Base-by-base conservation (phyloP, 2,888 invertebrate genomes). In the Rotaria magnacalcarata region DNA sequence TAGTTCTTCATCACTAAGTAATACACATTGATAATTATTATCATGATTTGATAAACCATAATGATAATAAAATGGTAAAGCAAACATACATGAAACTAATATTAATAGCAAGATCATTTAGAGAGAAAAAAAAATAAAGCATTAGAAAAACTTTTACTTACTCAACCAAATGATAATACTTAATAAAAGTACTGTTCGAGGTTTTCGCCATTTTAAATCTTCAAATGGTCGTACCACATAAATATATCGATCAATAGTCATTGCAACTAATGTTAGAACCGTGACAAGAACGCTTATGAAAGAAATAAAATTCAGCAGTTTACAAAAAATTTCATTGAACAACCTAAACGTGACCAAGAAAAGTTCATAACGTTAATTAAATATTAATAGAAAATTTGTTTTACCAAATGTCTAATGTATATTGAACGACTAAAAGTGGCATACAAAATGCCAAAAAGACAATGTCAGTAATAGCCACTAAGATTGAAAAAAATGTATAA, bases 241-340 rank as follows among this genome's bases (percentile, higher is more conserved):
- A 75, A 85, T 85, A 41, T 85, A 86, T 80, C 86, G 52, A 84
- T 86, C 85, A 50, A 86, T 85, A 16, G 86, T 86, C 86, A 86
- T 86, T 27, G 85, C 85, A n/a, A 85, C 85, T 52, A 86, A 52
- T 34, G 86, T 86, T 43, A 86, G 24, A 47, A 85, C 85, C 6
- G 86, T 86, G 21, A 85, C 75, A 52, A 85, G 86, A 24, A 86
- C 86, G 11, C 80, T 80, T 1, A 80, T n/a, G n/a, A 47, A 80
- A 0, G 80, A 80, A 2, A 80, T 80, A n/a, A 80, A 80, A 80
- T 80, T 80, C 10, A 80, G 8, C 10, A 80, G 24, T 80, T 80
- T 80, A 47, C 80, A 80, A 24, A 47, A 47, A 24, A 47, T 5
- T 80, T 80, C 19, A 47, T 47, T 80, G 14, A 80, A 80, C 6